Evolutionary conservation across 2,113 vertebrate species (phyloP).

Genomic region (Equus quagga): DNA sequence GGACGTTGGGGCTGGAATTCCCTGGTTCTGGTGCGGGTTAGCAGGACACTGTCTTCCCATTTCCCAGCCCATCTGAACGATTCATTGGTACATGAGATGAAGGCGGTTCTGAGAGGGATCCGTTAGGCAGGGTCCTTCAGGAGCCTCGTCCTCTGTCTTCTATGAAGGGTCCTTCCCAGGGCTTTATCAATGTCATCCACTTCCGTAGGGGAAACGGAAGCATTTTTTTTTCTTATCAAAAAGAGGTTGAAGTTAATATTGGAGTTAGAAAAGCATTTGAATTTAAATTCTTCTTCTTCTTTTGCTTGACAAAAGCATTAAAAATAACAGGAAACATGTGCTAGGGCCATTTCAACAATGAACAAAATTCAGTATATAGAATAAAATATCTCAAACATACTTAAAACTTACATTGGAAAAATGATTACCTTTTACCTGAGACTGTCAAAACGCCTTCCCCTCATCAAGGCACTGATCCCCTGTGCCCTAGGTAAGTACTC

Average conservation of each 20-base stretch:
- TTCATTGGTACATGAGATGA: not conserved
- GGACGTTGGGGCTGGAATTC: not conserved
- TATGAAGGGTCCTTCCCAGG: not conserved
- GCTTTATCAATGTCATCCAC: not conserved
- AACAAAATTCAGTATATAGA: slow-evolving; percentile 8
- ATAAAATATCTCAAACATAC: not conserved
- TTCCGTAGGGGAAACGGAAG: not conserved
- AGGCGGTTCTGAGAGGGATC: not conserved
- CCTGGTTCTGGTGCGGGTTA: not conserved
- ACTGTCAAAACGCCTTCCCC: not conserved
- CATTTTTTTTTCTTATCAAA: not conserved
- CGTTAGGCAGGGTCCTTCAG: not conserved
- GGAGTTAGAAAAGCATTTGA: not conserved
- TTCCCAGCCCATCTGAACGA: not conserved
- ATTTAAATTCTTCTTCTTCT: not conserved
- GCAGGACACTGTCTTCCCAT: not conserved
- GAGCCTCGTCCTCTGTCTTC: not conserved
- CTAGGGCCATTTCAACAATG: not conserved
- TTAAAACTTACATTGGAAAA: not conserved
- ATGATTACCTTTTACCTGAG: not conserved
- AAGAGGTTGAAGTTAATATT: not conserved
- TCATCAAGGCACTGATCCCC: not conserved
- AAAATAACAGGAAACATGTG: slow-evolving; percentile 8
- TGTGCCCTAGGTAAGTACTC: not conserved
- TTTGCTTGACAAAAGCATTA: not conserved